Evolutionary conservation across 2,888 invertebrate species (phyloP), one percentile per base, ranked within the genome.

Genomic region (Beris chalybata): DNA sequence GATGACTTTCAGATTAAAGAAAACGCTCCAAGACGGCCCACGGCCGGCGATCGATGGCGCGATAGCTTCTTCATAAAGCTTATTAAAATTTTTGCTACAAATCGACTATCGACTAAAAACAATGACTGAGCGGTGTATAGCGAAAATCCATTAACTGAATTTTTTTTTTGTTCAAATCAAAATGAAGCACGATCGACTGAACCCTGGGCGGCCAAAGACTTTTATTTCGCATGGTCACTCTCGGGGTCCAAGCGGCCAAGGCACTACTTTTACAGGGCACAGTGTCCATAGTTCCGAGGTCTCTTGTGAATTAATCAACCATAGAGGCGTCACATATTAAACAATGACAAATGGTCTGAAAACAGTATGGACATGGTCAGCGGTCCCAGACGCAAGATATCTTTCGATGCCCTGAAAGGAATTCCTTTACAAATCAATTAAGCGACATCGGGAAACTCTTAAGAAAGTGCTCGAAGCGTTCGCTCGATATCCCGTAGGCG

Each of bases 1-100:
- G 68, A 70, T 71, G 72, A 72, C 71, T 72, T 70, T 71, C 70
- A 67, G 68, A 22, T 22, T 66, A 70, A 54, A 44, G 30, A 5
- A 22, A 22, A 7, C 61, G 22, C 22, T 32, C 38, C 32, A 38
- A 32, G 38, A 56, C 9, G 32, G 58, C 47, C 47, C 32, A 38
- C 32, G 38, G 43, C 9, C 12, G 58, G 31, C 47, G 32, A 48
- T 7, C 50, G 32, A 38, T 15, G 61, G 45, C 11, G 45, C 13
- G 55, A 13, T 32, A 13, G 30, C 11, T 50, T 50, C 32, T 61
- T 61, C 61, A 61, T 61, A 43, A 52, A 61, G 61, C 61, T 61
- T 61, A 61, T 61, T 61, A 61, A 61, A 61, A 61, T 61, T 61
- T 61, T 38, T 47, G 61, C 61, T 61, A 50, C 50, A 61, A 15